Base-by-base conservation (phyloP, 2,797 vertebrate genomes). In the Macrochelys suwanniensis region DNA sequence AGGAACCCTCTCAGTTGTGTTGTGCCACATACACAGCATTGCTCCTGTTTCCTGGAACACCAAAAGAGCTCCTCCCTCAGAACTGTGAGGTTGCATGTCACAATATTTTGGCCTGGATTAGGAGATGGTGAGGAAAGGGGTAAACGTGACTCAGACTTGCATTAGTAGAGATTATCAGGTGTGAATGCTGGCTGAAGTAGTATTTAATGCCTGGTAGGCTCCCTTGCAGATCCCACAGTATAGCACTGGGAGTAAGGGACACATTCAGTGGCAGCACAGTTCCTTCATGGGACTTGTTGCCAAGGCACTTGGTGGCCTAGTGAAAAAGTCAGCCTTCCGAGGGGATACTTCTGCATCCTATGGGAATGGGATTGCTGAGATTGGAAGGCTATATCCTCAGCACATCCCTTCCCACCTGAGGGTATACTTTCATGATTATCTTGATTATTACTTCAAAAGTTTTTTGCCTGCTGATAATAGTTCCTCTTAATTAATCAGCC, bases 111-210 rank as follows among this genome's bases (percentile, higher is more conserved):
- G 45, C 82, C 82, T 5, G 56, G 87, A 23, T 1, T 42, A 80
- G 87, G 0, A 26, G 3, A 76, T 31, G 4, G 2, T 33, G 11
- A 47, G 5, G 4, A 8, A n/a, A 33, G 23, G 53, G 16, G 47
- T 15, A 0, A 50, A 1, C 0, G 1, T 51, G 74, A 33, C 0
- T 81, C 50, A 3, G 65, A 42, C n/a, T 37, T 54, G 42, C 89
- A 81, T 81, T 79, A 59, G 9, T 11, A 8, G 42, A n/a, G 92
- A 37, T 53, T 16, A 21, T 21, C n/a, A 37, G n/a, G 17, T 78
- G 0, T 4, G 84, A 11, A 42, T 82, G 1, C 54, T 53, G 80
- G 3, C 56, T 42, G 33, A 80, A 82, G 4, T 5, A 31, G 1
- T 6, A 74, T 71, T 37, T 54, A 80, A 80, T 21, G n/a, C 6